Evolutionary conservation across 2,113 vertebrate genomes (phyloP), one percentile per base, ranked within the genome.

Genomic region (Cephalopholis sonnerati): DNA sequence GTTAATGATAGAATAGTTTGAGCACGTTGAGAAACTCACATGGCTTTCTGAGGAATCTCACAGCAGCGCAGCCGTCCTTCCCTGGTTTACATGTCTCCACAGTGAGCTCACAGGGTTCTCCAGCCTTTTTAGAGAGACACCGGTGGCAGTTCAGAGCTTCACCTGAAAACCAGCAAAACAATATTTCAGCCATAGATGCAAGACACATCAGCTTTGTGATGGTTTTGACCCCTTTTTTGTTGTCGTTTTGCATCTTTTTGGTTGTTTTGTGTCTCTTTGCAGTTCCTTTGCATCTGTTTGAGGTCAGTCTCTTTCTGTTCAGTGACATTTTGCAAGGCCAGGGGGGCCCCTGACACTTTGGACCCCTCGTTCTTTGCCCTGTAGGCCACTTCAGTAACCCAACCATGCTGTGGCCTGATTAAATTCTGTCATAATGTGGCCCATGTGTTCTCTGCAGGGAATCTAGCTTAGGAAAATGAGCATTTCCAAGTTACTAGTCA

Each of bases 1-100:
- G 29, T 10, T 18, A 7, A 24, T 7, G 13, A 13, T 9, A 44
- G 15, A 41, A 24, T 0, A 59, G n/a, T 67, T 61, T 7, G 11
- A 44, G 20, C 11, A 2, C 63, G 59, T 16, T 15, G 10, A 57
- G 12, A 25, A 61, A 87, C 95, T 91, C 81, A 95, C 95, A 20
- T 66, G 95, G 95, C 7, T 1, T 0, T 17, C 4, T 83, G 84
- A 77, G 83, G 88, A 96, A 96, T 25, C 1, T 87, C 76, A 76
- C 88, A 1, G 93, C 75, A 1, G 83, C 90, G 9, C 95, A 96
- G 8, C 53, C 91, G 0, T 93, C 66, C 90, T 94, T 94, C 68
- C 2, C 85, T 15, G 89, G 83, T 36, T 70, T 81, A 3, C 95
- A 96, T 0, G 88, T 90, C 82, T 93, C 82, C 0, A 77, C 61